These are phyloP conservation scores for Rhinoderma darwinii DNA, from an alignment of 2,113 vertebrate genomes.

Conservation along the genomic window DNA sequence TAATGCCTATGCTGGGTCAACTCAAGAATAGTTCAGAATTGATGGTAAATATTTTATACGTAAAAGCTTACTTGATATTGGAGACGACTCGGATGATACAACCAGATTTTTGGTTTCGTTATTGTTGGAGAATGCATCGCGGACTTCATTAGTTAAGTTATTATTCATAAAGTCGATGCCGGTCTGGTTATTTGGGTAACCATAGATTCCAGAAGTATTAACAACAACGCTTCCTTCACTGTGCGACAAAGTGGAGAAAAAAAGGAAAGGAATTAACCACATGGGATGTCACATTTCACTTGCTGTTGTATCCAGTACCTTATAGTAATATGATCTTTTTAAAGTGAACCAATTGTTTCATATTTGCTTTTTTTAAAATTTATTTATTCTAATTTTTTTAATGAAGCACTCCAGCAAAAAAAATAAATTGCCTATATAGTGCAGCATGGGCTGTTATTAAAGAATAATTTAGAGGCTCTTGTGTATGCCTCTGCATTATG, in stretches of 20 bases:
- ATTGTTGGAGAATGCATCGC: neutral
- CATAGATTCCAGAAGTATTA: slow-evolving; percentile 31
- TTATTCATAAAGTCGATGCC: slow-evolving; percentile 34
- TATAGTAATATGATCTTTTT: too few relatives aligned
- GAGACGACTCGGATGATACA: neutral
- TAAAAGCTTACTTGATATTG: slow-evolving; percentile 28
- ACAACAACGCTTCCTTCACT: slow-evolving; percentile 29
- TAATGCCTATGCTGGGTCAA: neutral
- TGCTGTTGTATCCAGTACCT: too few relatives aligned
- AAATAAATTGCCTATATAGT: too few relatives aligned
- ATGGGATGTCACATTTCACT: too few relatives aligned
- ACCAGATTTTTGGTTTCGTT: neutral
- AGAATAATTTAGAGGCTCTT: too few relatives aligned
- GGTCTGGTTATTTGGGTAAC: slow-evolving; percentile 47
- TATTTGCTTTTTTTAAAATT: too few relatives aligned
- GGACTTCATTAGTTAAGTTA: neutral
- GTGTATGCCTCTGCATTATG: too few relatives aligned
- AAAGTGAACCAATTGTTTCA: too few relatives aligned
- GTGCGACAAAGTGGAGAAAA: neutral
- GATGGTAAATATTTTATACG: neutral
- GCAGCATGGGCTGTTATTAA: too few relatives aligned
- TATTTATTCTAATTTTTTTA: too few relatives aligned
- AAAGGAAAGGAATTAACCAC: too few relatives aligned
- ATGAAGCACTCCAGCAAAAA: too few relatives aligned
- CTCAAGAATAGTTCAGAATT: neutral